These are phyloP conservation scores for Caerostris extrusa DNA, from an alignment of 1,140 invertebrate genomes.

Conservation along the genomic window DNA sequence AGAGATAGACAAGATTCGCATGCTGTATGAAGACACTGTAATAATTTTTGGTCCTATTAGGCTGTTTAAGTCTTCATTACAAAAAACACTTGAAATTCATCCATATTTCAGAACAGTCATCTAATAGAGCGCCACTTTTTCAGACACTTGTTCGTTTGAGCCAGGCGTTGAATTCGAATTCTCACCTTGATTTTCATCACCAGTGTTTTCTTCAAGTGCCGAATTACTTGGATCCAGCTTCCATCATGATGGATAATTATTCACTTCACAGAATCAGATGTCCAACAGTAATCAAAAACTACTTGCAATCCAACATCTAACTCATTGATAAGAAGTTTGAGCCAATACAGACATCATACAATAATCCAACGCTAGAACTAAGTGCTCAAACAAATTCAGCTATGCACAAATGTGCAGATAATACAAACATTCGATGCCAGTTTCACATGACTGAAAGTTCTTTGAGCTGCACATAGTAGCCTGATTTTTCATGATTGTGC, in stretches of 20 bases:
- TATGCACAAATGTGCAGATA: conserved; percentile 50
- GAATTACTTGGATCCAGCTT: conserved; percentile 66
- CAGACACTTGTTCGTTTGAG: conserved; percentile 67
- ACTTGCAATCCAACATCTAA: not conserved
- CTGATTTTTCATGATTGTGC: conserved; percentile 12
- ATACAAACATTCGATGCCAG: conserved; percentile 40
- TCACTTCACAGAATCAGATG: not conserved
- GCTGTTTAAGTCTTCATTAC: conserved; percentile 84
- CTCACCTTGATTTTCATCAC: conserved; percentile 39
- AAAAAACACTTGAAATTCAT: conserved; percentile 85
- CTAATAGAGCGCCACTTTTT: conserved; percentile 44
- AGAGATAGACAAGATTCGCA: conserved; percentile 88
- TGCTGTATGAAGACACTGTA: conserved; percentile 92
- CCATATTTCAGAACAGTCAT: conserved; percentile 55
- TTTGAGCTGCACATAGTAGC: conserved; percentile 45
- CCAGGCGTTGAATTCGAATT: conserved; percentile 66
- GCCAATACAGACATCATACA: not conserved
- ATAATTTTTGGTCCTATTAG: conserved; percentile 87
- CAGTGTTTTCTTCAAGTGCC: conserved; percentile 31
- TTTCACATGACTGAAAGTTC: not conserved
- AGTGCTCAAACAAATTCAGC: conserved; percentile 34
- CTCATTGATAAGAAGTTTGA: conserved; percentile 60
- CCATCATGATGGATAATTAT: conserved; percentile 44
- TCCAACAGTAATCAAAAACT: conserved; percentile 11
- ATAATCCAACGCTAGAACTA: conserved; percentile 20